Evolutionary conservation across 1,140 invertebrate species (phyloP).

Genomic region (Heliothis virescens): DNA sequence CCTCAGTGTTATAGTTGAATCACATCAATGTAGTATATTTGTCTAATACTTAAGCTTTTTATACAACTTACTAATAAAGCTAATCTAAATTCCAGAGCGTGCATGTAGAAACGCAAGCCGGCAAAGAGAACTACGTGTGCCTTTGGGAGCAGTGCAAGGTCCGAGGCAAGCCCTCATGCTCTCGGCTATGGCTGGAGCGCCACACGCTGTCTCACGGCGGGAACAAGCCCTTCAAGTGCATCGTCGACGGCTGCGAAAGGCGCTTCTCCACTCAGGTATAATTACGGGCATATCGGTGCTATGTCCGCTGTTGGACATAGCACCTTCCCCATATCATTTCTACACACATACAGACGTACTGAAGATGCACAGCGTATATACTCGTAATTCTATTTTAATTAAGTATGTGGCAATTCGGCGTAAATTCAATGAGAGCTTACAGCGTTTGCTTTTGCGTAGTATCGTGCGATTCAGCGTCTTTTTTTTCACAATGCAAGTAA

Average conservation of each 20-base stretch:
- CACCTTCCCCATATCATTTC: background rate
- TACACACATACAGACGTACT: background rate
- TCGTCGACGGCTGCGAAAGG: constrained; percentile 96
- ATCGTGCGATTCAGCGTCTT: too few relatives aligned
- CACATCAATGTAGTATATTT: too few relatives aligned
- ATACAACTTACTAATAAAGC: too few relatives aligned
- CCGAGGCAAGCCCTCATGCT: constrained; percentile 96
- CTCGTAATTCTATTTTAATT: background rate
- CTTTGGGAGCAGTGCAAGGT: constrained; percentile 98
- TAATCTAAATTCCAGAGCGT: constrained; percentile 86
- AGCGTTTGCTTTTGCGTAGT: background rate
- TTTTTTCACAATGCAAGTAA: too few relatives aligned
- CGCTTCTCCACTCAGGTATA: constrained; percentile 96
- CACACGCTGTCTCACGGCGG: constrained; percentile 97
- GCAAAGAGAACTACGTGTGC: constrained; percentile 94
- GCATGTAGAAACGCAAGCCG: constrained; percentile 94
- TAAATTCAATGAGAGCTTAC: background rate
- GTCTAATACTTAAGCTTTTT: too few relatives aligned
- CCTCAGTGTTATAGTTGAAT: too few relatives aligned
- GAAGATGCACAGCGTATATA: background rate
- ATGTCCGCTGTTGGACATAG: background rate
- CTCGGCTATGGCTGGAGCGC: constrained; percentile 96
- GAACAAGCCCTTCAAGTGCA: constrained; percentile 97
- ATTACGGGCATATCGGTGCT: constrained; percentile 70
- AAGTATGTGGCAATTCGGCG: constrained; percentile 2